Evolutionary conservation across 2,797 vertebrate species (phyloP), one percentile per base, ranked within the genome.

Genomic region (Anomalospiza imberbis): DNA sequence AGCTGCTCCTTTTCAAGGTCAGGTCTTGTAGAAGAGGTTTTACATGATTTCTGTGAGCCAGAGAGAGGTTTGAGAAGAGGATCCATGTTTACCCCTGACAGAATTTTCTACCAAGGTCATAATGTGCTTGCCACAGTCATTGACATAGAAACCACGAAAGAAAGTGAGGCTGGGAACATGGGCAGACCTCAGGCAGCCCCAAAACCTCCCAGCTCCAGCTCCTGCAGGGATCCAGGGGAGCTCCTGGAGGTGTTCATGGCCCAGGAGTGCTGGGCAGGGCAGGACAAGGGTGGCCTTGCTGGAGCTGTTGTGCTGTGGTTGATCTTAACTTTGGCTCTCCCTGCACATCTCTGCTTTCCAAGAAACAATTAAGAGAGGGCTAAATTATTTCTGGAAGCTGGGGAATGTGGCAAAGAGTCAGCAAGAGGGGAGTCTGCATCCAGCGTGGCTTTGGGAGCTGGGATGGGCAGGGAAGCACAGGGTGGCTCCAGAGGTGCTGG

Each of bases 311-410:
- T 2, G 0, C 34, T 42, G 70, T 9, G 42, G 22, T 63, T 95
- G 77, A 73, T 88, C 85, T 40, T 24, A 91, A 32, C 72, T 54
- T 32, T 62, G 68, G 68, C 68, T 91, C 45, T 29, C 57, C 12
- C 34, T 74, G 83, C 71, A 8, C 1, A 1, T 21, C 74, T 61
- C 54, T 81, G 87, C 77, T 85, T 91, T 91, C 91, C 94, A 93
- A 93, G 74, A 91, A 93, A 89, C 89, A 96, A 90, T 84, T 78
- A 82, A 73, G 68, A 97, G 85, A n/a, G 7, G 73, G 58, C 66
- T 81, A 6, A 76, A 83, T 84, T 75, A 81, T 19, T n/a, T 75
- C 72, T 95, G 88, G 92, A 80, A 90, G 80, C 81, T 8, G 24
- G n/a, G 61, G 75, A 77, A 94, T 4, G 78, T 72, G 91, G 87